Conservation (phyloP, 2,888 invertebrate species). For the Parnassius glacialis region DNA sequence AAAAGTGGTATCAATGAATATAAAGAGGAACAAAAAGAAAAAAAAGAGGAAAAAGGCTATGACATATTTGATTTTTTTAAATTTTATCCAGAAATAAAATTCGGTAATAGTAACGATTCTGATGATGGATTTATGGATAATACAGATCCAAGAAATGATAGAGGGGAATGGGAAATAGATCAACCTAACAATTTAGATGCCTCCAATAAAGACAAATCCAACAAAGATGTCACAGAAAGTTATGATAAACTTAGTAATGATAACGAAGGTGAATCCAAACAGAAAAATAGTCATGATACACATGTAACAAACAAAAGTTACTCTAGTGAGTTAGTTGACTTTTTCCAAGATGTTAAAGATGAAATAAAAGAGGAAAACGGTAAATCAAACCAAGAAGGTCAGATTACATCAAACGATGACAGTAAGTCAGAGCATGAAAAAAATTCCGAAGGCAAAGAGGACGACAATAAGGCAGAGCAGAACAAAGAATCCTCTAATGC, state of each 20-base stretch:
- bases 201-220: too few relatives aligned
- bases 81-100: neutral
- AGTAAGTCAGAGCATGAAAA: neutral
- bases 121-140: constrained; percentile 11
- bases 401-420: neutral
- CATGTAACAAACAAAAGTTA: neutral
- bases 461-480: neutral
- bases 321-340: constrained; percentile 7
- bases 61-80: neutral
- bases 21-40: too few relatives aligned
- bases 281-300: neutral
- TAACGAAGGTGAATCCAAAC: neutral
- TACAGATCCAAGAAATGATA: constrained; percentile 22
- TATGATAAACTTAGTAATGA: neutral
- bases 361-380: neutral
- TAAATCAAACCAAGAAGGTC: neutral
- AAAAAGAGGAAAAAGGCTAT: too few relatives aligned
- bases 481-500: neutral
- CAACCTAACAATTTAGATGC: neutral
- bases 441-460: neutral
- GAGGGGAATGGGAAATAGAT: constrained; percentile 11
- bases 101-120: neutral
- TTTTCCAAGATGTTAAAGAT: neutral
- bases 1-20: too few relatives aligned
- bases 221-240: too few relatives aligned